Evolutionary conservation across 2,113 vertebrate species (phyloP).

Genomic region (Pundamilia nyererei): DNA sequence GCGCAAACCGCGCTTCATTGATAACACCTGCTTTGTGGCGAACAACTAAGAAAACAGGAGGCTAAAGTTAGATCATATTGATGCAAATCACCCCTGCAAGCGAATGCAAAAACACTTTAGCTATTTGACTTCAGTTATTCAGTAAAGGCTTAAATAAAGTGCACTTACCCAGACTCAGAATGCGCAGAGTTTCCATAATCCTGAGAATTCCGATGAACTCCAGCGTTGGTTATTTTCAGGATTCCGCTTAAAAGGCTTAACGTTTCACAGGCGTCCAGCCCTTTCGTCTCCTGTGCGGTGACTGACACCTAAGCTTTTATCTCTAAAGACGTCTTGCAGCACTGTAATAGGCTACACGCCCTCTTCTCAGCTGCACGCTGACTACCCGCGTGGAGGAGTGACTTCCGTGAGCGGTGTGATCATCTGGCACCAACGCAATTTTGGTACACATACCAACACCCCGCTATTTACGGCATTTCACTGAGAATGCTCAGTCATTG

Average conservation of each 20-base stretch:
- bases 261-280: background rate
- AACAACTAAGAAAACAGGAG: background rate
- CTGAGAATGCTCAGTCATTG: background rate
- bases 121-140: background rate
- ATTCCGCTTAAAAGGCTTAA: background rate
- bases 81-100: background rate
- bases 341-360: background rate
- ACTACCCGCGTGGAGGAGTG: background rate
- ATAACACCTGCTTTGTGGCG: background rate
- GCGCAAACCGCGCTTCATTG: rapidly evolving
- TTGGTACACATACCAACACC: background rate
- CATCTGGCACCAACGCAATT: background rate
- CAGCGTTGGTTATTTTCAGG: background rate
- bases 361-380: background rate
- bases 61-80: background rate
- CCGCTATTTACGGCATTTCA: background rate
- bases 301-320: background rate
- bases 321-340: rapidly evolving
- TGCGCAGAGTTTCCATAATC: background rate
- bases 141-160: background rate
- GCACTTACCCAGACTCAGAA: background rate
- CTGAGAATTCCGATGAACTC: background rate
- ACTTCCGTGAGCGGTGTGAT: background rate
- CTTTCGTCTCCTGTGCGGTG: background rate
- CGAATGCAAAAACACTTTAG: background rate